These are phyloP conservation scores for Lepidonotus clava DNA, from an alignment of 2,888 invertebrate genomes.

Conservation along the genomic window DNA sequence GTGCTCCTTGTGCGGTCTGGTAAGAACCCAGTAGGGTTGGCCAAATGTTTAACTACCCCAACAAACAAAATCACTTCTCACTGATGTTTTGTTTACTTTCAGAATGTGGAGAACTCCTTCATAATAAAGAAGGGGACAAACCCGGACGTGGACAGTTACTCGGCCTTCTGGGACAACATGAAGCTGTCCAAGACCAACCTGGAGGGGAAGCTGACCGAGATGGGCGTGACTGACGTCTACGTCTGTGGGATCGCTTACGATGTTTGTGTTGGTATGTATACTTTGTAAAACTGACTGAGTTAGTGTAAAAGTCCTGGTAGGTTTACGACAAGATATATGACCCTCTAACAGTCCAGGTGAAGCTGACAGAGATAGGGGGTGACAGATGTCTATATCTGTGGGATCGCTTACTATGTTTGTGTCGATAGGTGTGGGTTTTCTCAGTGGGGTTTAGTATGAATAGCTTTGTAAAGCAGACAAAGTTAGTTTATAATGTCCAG, in stretches of 20 bases:
- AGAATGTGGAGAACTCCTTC: slow-evolving; percentile 71
- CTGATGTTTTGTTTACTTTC: slow-evolving; percentile 47
- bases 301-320: too few species aligned
- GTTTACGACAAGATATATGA: too few species aligned
- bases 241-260: slow-evolving; percentile 97
- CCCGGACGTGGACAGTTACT: slow-evolving; percentile 97
- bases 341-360: too few species aligned
- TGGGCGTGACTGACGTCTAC: slow-evolving; percentile 93
- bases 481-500: too few species aligned
- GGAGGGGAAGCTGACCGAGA: slow-evolving; percentile 88
- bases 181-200: slow-evolving; percentile 93
- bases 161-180: slow-evolving; percentile 99
- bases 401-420: slow-evolving; percentile 96
- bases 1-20: not conserved
- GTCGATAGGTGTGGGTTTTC: slow-evolving; percentile 85
- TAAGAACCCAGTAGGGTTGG: too few species aligned
- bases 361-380: slow-evolving; percentile 89
- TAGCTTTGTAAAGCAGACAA: too few species aligned
- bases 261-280: slow-evolving; percentile 87
- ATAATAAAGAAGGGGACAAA: slow-evolving; percentile 87
- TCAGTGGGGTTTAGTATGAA: too few species aligned
- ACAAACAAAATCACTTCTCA: too few species aligned
- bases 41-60: too few species aligned
- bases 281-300: too few species aligned
- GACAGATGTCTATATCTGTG: slow-evolving; percentile 96